These are phyloP conservation scores for Pseudochirops corinnae DNA, from an alignment of 2,797 vertebrate genomes.

Conservation along the genomic window DNA sequence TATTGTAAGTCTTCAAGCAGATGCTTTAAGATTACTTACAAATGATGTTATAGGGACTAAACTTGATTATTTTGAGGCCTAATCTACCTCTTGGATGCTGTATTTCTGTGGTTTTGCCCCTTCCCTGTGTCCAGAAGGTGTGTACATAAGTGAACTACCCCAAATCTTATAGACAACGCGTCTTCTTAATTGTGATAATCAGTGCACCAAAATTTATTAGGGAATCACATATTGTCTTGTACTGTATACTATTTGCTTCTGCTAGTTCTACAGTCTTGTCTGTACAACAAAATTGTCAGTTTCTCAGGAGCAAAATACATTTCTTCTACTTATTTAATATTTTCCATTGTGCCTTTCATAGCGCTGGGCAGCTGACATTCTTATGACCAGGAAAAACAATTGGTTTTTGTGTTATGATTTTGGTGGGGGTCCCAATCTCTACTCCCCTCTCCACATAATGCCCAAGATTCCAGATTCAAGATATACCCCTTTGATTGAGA, in stretches of 20 bases:
- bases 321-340: neutral
- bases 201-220: neutral
- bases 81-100: neutral
- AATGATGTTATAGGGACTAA: neutral
- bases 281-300: neutral
- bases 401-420: neutral
- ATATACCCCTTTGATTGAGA: neutral
- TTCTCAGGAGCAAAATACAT: neutral
- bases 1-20: neutral
- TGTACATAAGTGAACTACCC: neutral
- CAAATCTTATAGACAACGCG: neutral
- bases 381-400: neutral
- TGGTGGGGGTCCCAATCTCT: neutral
- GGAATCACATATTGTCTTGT: neutral
- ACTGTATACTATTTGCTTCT: neutral
- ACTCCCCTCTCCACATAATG: neutral
- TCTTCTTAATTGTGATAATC: neutral
- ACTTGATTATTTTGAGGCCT: neutral
- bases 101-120: neutral
- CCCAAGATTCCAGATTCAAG: neutral
- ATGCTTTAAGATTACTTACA: neutral
- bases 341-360: neutral
- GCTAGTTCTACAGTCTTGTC: neutral
- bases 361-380: neutral
- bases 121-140: neutral